These are phyloP conservation scores for Caenorhabditis doughertyi DNA, from an alignment of 2,888 invertebrate genomes.

Conservation along the genomic window DNA sequence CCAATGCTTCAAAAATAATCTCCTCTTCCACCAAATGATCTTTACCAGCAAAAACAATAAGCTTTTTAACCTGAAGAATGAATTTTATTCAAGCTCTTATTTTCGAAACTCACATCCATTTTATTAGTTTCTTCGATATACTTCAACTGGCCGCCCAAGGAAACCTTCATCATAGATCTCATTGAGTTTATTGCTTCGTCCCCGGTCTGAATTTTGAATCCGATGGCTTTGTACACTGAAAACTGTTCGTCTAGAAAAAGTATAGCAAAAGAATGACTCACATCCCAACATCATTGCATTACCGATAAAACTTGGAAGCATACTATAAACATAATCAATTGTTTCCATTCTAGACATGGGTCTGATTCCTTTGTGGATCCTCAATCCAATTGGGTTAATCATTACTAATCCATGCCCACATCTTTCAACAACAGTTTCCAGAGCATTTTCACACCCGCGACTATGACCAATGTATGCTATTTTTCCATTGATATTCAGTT, in stretches of 20 bases:
- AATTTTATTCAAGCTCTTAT: background rate
- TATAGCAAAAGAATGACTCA: too few species aligned
- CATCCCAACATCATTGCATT: slow-evolving; percentile 49
- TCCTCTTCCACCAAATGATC: slow-evolving; percentile 62
- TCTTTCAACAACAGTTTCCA: slow-evolving; percentile 55
- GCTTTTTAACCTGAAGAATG: slow-evolving; percentile 53
- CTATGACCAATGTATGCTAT: slow-evolving; percentile 67
- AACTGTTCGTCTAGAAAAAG: too few species aligned
- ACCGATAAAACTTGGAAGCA: slow-evolving; percentile 34
- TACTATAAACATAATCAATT: slow-evolving; percentile 32
- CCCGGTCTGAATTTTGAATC: slow-evolving; percentile 56
- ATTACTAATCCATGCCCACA: slow-evolving; percentile 63
- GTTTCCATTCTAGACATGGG: slow-evolving; percentile 57
- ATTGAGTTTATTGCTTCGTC: slow-evolving; percentile 64
- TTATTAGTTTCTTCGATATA: slow-evolving; percentile 47
- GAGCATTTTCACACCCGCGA: slow-evolving; percentile 71
- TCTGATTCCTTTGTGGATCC: slow-evolving; percentile 67
- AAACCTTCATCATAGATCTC: slow-evolving; percentile 56
- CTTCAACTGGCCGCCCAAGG: slow-evolving; percentile 33
- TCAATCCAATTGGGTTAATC: slow-evolving; percentile 70
- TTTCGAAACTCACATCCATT: slow-evolving; percentile 6
- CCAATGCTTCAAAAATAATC: slow-evolving; percentile 41
- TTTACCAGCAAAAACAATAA: slow-evolving; percentile 61
- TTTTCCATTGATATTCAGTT: slow-evolving; percentile 56
- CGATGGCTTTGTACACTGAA: slow-evolving; percentile 66